Evolutionary conservation across 1,140 invertebrate genomes (phyloP), one percentile per base, ranked within the genome.

Genomic region (Littorina saxatilis): DNA sequence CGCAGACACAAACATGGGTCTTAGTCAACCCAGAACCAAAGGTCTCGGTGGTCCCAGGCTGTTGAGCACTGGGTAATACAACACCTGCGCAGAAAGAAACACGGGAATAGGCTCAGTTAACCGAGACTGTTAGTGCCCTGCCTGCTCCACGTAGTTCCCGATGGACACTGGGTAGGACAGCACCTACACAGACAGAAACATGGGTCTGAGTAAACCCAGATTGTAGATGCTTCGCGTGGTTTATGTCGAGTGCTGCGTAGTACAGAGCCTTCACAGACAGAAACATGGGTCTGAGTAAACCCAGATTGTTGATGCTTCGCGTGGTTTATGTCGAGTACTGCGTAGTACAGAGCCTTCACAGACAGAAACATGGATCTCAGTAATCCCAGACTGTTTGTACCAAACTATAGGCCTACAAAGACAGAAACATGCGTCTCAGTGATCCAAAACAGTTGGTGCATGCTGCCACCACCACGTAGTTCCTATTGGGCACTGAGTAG

Each of bases 251-350:
- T 70, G 13, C 66, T n/a, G n/a, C n/a, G n/a, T n/a, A n/a, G n/a
- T n/a, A n/a, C n/a, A n/a, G n/a, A n/a, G n/a, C n/a, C n/a, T n/a
- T n/a, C n/a, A n/a, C n/a, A n/a, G n/a, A n/a, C n/a, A n/a, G n/a
- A n/a, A n/a, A n/a, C n/a, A n/a, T n/a, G n/a, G n/a, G n/a, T n/a
- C n/a, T n/a, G n/a, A n/a, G n/a, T n/a, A n/a, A n/a, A n/a, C n/a
- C n/a, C n/a, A n/a, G n/a, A n/a, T n/a, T 23, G 47, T 1, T 55
- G 1, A 2, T 37, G 20, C 1, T 43, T 58, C 13, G 80, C 66
- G 66, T 84, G 85, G 55, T 87, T 80, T 0, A 55, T 61, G 55
- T 86, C 83, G 23, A 81, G 82, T 1, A 85, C 82, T 17, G 79
- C 0, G 55, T 17, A 4, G 52, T n/a, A 63, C 17, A 20, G 40